Evolutionary conservation across 2,888 invertebrate genomes (phyloP).

Genomic region (Caenorhabditis sp.): DNA sequence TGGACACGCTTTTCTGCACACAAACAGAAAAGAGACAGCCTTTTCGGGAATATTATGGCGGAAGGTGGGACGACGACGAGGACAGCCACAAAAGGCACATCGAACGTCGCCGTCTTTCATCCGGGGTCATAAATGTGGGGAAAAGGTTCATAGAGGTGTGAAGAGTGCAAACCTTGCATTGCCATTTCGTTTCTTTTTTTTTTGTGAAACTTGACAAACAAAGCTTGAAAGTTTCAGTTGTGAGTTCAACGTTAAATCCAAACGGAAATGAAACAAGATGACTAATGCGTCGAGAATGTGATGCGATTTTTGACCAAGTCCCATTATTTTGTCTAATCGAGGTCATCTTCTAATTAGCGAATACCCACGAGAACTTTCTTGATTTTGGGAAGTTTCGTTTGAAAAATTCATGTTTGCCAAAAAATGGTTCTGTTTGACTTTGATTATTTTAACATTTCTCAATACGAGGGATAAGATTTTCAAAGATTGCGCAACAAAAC

Average conservation of each 20-base stretch:
- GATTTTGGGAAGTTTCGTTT: background rate
- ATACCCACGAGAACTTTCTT: conserved; percentile 2
- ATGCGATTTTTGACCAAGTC: conserved; percentile 32
- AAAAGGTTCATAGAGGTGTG: conserved; percentile 54
- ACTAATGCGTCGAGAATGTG: conserved; percentile 47
- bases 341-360: conserved; percentile 54
- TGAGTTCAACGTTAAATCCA: background rate
- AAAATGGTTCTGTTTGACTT: background rate
- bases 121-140: conserved; percentile 41
- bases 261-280: conserved; percentile 15
- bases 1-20: conserved; percentile 44
- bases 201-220: background rate
- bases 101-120: conserved; percentile 33
- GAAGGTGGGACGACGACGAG: conserved; percentile 13
- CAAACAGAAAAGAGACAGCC: conserved; percentile 10
- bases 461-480: background rate
- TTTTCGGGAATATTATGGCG: conserved; percentile 26
- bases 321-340: conserved; percentile 37
- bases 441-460: background rate
- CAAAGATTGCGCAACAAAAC: conserved; percentile 2
- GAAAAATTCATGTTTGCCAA: no score
- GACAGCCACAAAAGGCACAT: background rate
- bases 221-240: background rate
- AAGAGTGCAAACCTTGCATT: conserved; percentile 21
- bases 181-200: background rate